Conservation (phyloP, 2,888 invertebrate species). For the Diarsia dahlii region DNA sequence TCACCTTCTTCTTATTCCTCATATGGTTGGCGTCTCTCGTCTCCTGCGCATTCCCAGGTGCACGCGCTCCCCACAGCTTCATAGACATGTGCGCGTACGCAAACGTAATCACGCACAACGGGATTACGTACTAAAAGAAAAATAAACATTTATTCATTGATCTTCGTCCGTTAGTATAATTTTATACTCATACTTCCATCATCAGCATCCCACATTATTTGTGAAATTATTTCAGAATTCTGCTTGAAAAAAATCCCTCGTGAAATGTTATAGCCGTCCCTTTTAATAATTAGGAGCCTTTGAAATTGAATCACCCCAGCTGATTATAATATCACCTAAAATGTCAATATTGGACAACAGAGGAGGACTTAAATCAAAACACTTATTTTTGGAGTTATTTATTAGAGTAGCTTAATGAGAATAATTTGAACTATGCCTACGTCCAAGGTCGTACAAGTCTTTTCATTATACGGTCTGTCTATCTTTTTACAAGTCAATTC, state of each 20-base stretch:
- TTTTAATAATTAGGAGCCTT: conserved; percentile 37
- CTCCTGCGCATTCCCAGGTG: conserved; percentile 95
- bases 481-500: not conserved
- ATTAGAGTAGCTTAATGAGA: not conserved
- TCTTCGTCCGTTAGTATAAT: not conserved
- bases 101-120: conserved; percentile 95
- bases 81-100: conserved; percentile 96
- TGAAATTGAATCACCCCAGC: not conserved
- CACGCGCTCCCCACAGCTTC: conserved; percentile 94
- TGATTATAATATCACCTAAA: not conserved
- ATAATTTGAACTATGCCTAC: not conserved
- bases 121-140: conserved; percentile 93
- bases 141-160: conserved; percentile 30
- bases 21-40: conserved; percentile 94
- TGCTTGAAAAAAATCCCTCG: not conserved
- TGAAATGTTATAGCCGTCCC: not conserved
- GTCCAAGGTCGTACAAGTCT: not conserved
- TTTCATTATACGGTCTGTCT: not conserved
- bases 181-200: not conserved
- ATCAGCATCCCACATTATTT: not conserved
- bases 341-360: conserved; percentile 14
- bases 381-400: not conserved
- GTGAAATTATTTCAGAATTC: conserved; percentile 11
- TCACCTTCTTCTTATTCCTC: conserved; percentile 95
- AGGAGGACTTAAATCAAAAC: not conserved